phyloP scores from a whole-genome alignment of 2,113 vertebrate genomes.

The Bagarius yarrelli region DNA sequence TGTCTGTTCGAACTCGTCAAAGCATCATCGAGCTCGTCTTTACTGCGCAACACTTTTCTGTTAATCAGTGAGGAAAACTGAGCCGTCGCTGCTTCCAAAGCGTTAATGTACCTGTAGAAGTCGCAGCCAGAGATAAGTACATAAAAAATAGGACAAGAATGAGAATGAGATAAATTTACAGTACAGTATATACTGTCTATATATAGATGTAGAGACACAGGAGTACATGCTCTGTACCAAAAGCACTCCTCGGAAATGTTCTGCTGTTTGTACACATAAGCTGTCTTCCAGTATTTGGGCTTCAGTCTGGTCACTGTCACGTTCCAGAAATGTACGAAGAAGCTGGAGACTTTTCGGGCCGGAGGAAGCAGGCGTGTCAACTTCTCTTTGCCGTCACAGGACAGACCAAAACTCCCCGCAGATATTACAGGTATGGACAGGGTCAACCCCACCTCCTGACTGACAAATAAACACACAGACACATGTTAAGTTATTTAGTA shows the following conservation, averaged over 20 bases:
- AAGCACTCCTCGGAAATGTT: conserved; percentile 79
- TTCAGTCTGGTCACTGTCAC: conserved; percentile 63
- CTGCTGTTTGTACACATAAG: conserved; percentile 83
- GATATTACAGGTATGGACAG: conserved; percentile 87
- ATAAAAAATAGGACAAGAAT: no score
- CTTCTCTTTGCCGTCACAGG: conserved; percentile 86
- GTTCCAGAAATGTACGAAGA: conserved; percentile 78
- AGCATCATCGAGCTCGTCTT: conserved; percentile 43
- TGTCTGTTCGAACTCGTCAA: conserved; percentile 61
- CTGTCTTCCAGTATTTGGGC: conserved; percentile 66
- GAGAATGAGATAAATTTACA: no score
- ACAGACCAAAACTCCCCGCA: conserved; percentile 92
- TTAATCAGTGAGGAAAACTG: conserved; percentile 66
- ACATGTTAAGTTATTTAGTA: not conserved
- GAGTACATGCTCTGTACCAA: conserved; percentile 70
- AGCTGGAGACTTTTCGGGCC: conserved; percentile 82
- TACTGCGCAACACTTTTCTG: conserved; percentile 71
- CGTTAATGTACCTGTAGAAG: conserved; percentile 87
- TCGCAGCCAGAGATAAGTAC: not conserved
- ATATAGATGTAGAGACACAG: not conserved
- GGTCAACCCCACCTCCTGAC: conserved; percentile 75
- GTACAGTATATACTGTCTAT: not conserved
- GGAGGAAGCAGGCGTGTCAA: conserved; percentile 88
- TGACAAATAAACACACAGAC: conserved; percentile 52
- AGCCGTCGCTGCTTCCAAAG: conserved; percentile 79